Percentiles rank a stretch among this genome's conserved stretches.
Evolutionary conservation across 2,888 invertebrate genomes (phyloP).

Genomic region (Arge pagana): DNA sequence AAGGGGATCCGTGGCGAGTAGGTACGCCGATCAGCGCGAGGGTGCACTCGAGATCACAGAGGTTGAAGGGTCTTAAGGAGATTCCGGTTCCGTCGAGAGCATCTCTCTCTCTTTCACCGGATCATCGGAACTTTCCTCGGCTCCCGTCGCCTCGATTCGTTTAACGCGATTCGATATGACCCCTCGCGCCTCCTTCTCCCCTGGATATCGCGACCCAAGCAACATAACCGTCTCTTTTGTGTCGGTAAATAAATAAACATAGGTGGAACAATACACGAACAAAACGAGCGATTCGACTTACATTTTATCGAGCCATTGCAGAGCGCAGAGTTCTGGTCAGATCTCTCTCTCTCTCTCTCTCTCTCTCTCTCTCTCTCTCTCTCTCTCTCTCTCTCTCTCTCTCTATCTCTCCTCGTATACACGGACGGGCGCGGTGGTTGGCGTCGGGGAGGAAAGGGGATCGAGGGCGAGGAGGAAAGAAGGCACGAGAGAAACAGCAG

Average conservation of each 20-base stretch:
- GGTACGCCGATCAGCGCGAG: conserved; percentile 32
- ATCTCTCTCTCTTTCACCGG: conserved; percentile 22
- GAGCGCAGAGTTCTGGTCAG: too few relatives aligned
- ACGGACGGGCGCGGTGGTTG: background rate
- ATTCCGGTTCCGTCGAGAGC: conserved; percentile 28
- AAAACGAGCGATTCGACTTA: too few relatives aligned
- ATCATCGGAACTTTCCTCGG: conserved; percentile 35
- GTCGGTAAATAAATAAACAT: too few relatives aligned
- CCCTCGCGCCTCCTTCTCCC: conserved; percentile 38
- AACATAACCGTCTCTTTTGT: too few relatives aligned
- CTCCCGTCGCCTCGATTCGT: too few relatives aligned
- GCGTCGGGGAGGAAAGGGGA: too few relatives aligned
- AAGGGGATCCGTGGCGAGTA: too few relatives aligned
- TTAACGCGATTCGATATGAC: too few relatives aligned
- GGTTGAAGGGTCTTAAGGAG: conserved; percentile 25
- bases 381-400: background rate
- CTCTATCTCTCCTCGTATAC: background rate
- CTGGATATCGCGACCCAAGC: conserved; percentile 39
- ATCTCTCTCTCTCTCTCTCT: background rate
- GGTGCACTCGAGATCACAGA: conserved; percentile 22
- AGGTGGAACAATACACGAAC: too few relatives aligned
- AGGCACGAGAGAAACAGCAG: too few relatives aligned
- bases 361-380: background rate
- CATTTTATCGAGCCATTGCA: too few relatives aligned
- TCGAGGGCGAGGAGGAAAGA: too few relatives aligned